Evolutionary conservation across 1,140 invertebrate species (phyloP).

Genomic region (Drosophila leontia): DNA sequence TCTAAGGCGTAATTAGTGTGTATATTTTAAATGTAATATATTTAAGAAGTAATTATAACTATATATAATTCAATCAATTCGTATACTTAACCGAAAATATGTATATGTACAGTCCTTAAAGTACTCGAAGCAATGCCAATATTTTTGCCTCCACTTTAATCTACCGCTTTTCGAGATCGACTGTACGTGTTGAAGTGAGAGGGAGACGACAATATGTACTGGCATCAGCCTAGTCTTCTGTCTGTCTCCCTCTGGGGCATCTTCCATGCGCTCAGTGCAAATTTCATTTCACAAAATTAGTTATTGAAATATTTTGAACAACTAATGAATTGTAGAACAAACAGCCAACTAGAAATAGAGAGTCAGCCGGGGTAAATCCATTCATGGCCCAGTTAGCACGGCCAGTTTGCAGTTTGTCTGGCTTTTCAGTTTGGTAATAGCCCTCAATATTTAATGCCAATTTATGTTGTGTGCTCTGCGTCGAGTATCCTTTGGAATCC

Average conservation of each 20-base stretch:
- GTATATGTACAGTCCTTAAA: too few species aligned
- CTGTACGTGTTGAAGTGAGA: not conserved
- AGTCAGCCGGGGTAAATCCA: conserved; percentile 2
- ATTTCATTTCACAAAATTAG: conserved; percentile 71
- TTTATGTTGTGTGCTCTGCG: conserved; percentile 68
- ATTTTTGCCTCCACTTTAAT: not conserved
- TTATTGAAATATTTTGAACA: conserved; percentile 70
- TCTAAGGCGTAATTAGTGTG: not conserved
- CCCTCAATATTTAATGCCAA: conserved; percentile 81
- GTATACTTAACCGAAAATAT: too few species aligned
- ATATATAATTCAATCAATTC: too few species aligned
- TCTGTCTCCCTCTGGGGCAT: conserved; percentile 14
- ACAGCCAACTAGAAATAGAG: conserved; percentile 24
- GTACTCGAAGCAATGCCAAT: not conserved
- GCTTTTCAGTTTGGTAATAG: conserved; percentile 62
- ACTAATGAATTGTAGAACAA: conserved; percentile 70
- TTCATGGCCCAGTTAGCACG: conserved; percentile 31
- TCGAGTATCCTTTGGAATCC: conserved; percentile 10
- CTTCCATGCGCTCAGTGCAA: conserved; percentile 36
- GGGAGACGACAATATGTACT: not conserved
- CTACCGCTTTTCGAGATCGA: not conserved
- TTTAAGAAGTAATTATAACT: too few species aligned
- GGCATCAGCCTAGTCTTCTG: not conserved
- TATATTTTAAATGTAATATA: too few species aligned
- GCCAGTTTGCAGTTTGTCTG: conserved; percentile 56